Evolutionary conservation across 1,140 invertebrate species (phyloP).

Genomic region (Adoxophyes honmai): DNA sequence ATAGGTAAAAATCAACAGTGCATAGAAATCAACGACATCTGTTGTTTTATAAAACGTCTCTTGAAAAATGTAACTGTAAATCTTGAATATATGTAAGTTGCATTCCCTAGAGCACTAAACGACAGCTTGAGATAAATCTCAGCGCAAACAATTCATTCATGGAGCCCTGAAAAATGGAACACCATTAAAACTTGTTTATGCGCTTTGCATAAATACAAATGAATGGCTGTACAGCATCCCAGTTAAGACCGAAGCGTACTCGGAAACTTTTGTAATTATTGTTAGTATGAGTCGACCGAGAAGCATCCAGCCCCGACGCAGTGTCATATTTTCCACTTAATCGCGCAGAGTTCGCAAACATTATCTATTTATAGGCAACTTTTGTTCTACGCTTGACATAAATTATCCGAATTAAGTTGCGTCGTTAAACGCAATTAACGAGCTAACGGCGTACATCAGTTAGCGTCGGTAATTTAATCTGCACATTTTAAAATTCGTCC

Average conservation of each 20-base stretch:
- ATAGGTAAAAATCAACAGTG: no score
- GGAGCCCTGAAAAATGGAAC: conserved; percentile 23
- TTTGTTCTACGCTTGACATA: conserved; percentile 11
- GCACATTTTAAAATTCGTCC: conserved; percentile 40
- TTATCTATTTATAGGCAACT: conserved; percentile 49
- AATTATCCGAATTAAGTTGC: conserved; percentile 14
- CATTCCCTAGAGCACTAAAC: conserved; percentile 1
- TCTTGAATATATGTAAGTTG: no score
- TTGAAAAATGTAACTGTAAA: no score
- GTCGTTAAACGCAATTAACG: conserved; percentile 13
- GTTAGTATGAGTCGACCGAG: conserved; percentile 64
- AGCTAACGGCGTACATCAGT: conserved; percentile 12
- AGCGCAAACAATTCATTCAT: conserved; percentile 12
- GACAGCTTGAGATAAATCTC: conserved; percentile 5
- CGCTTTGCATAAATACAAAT: conserved; percentile 52
- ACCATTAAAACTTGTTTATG: conserved; percentile 41
- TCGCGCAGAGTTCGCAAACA: conserved; percentile 53
- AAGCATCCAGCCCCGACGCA: conserved; percentile 45
- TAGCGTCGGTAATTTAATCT: conserved; percentile 14
- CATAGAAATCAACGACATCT: no score
- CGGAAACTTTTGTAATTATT: conserved; percentile 70
- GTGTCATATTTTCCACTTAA: conserved; percentile 70
- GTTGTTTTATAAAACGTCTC: no score
- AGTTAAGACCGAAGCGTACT: conserved; percentile 50
- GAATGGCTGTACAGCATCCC: conserved; percentile 44